phyloP scores from a whole-genome alignment of 2,797 vertebrate species.

The Arnoldichthys spilopterus region DNA sequence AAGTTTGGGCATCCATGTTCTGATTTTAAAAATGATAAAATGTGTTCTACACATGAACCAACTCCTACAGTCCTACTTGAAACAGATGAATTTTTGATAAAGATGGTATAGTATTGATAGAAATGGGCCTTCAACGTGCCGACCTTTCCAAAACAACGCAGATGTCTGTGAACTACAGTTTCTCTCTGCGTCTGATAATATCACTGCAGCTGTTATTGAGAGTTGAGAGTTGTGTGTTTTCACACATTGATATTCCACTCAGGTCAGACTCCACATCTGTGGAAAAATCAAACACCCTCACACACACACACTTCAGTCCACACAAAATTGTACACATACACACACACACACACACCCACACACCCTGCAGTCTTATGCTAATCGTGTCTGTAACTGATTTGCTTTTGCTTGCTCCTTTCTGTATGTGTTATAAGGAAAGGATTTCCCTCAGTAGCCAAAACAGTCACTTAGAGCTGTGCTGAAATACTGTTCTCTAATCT shows the following conservation, averaged over 20 bases:
- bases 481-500: conserved; percentile 31
- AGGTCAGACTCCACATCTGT: neutral
- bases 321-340: neutral
- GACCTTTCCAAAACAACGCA: neutral
- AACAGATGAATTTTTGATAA: too few species aligned
- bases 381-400: neutral
- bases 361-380: conserved; percentile 4
- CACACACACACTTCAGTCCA: neutral
- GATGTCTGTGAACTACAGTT: neutral
- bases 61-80: too few species aligned
- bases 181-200: neutral
- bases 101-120: neutral
- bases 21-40: too few species aligned
- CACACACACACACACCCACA: neutral
- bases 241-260: neutral
- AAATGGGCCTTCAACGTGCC: neutral
- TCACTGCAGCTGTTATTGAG: neutral
- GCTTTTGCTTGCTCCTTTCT: conserved; percentile 5
- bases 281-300: neutral
- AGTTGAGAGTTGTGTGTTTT: neutral
- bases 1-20: too few species aligned
- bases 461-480: conserved; percentile 7
- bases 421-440: neutral
- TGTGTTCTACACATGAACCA: too few species aligned
- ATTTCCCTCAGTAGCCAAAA: neutral